Evolutionary conservation across 2,797 vertebrate genomes (phyloP), one percentile per base, ranked within the genome.

Genomic region (Coluber constrictor): DNA sequence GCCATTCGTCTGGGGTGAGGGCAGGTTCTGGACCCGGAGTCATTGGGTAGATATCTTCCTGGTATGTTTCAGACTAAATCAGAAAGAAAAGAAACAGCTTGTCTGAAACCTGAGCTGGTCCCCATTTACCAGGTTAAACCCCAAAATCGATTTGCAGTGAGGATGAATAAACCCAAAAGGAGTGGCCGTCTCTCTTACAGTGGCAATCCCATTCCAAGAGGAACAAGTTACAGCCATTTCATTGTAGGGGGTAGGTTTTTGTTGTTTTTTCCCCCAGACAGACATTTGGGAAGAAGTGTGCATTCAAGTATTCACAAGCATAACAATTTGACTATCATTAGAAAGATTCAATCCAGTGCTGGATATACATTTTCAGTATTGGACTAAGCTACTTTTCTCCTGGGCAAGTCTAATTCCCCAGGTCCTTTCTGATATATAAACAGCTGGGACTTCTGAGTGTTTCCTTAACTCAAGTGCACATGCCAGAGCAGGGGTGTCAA

Each of bases 11-110:
- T 0, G 99, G 99, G 0, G 98, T 98, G 94, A 99, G 97, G 0
- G 99, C 98, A 0, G 99, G 99, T 95, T 99, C 98, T 0, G 97
- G 98, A 74, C 99, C 99, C 0, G 99, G 97, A 0, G 99, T 99
- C 99, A 99, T 99, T 10, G 99, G 99, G 95, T 99, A 99, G 96
- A 99, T 99, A 96, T 99, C 99, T 95, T 99, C 99, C 95, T 99
- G 99, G 97, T 99, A 99, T 0, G 99, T 99, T 97, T 99, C 99
- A 0, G 99, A 99, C 99, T 99, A 96, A 87, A 97, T 86, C 88
- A 1, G n/a, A 92, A 25, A 88, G 86, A 87, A 51, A 86, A 91
- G 37, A 8, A 0, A 0, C 1, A 1, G 2, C 5, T 87, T 61
- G 51, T 0, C 5, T 32, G 37, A 88, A n/a, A 0, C 43, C 37